Conservation (phyloP, 2,113 vertebrate genomes). For the Tautogolabrus adspersus region DNA sequence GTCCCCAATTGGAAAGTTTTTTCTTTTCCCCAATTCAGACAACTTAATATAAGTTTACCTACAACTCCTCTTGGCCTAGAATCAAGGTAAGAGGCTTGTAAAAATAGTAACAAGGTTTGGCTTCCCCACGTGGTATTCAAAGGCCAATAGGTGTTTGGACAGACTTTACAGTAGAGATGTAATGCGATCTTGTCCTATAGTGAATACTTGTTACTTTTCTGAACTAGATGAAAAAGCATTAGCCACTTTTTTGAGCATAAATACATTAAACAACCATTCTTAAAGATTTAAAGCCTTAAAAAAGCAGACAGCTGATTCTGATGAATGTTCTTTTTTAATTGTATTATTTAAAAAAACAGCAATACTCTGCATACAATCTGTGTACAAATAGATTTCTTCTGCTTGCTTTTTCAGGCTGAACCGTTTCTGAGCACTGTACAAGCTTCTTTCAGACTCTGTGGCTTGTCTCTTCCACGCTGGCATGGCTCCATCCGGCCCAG, state of each 20-base stretch:
- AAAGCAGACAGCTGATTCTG: neutral
- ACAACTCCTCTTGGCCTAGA: neutral
- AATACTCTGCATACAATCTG: slow-evolving; percentile 29
- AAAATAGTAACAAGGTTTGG: neutral
- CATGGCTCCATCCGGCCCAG: slow-evolving; percentile 53
- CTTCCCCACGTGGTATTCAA: neutral
- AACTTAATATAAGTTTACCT: slow-evolving; percentile 12
- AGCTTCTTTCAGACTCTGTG: slow-evolving; percentile 35
- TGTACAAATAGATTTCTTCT: slow-evolving; percentile 43
- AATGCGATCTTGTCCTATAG: slow-evolving; percentile 12
- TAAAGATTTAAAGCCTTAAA: slow-evolving; percentile 24
- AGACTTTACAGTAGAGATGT: slow-evolving; percentile 13
- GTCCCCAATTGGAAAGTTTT: neutral
- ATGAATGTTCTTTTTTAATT: neutral
- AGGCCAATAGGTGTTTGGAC: slow-evolving; percentile 6
- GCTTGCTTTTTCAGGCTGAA: slow-evolving; percentile 46
- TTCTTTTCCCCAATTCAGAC: neutral
- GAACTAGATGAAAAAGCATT: slow-evolving; percentile 1
- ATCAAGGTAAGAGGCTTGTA: slow-evolving; percentile 1
- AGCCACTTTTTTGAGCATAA: slow-evolving; percentile 4
- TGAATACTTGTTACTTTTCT: slow-evolving; percentile 7
- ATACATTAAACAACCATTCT: slow-evolving; percentile 6
- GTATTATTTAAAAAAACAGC: slow-evolving; percentile 28
- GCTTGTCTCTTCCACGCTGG: slow-evolving; percentile 53
- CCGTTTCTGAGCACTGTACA: slow-evolving; percentile 45